Evolutionary conservation across 2,888 invertebrate genomes (phyloP), one percentile per base, ranked within the genome.

Genomic region (Acronicta alni): DNA sequence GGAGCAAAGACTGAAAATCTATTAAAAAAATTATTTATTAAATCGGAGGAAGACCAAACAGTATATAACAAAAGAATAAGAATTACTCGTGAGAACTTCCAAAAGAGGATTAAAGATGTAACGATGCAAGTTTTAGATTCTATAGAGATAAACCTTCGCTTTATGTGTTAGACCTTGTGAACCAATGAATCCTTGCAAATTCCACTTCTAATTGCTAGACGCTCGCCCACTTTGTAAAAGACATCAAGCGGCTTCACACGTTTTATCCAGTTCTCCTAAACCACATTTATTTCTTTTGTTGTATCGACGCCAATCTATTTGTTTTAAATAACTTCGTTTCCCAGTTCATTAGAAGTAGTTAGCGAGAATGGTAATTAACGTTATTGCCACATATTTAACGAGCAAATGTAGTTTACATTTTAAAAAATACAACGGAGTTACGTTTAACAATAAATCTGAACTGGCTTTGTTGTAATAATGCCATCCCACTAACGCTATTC

Each of bases 81-180:
- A 51, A 35, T 32, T 0, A 14, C 35, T 46, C 60, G 57, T 69
- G 69, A 42, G 73, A 76, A 35, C 35, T n/a, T n/a, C 5, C n/a
- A 35, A n/a, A n/a, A 76, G 38, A 52, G 32, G 57, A 63, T 57
- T 46, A 43, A 46, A 60, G 18, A 47, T 23, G 18, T 41, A 57
- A 56, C 15, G 18, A 12, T 18, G 4, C 44, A 71, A 63, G 30
- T 37, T 61, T 57, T 42, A 43, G 30, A 37, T 61, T 55, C 23
- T 48, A 41, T 32, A n/a, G n/a, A 58, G 35, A 49, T 62, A 56
- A 65, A 38, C 35, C 59, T 51, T 49, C 45, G 32, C 46, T 67
- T 58, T 67, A 66, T 66, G 48, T 57, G 48, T 57, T 57, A 78
- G 80, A 81, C 87, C 88, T 88, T 86, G 87, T 73, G 54, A 72